Percentiles rank a stretch among this genome's conserved stretches.
Conservation (phyloP, 2,113 vertebrate species). For the Prionailurus bengalensis region DNA sequence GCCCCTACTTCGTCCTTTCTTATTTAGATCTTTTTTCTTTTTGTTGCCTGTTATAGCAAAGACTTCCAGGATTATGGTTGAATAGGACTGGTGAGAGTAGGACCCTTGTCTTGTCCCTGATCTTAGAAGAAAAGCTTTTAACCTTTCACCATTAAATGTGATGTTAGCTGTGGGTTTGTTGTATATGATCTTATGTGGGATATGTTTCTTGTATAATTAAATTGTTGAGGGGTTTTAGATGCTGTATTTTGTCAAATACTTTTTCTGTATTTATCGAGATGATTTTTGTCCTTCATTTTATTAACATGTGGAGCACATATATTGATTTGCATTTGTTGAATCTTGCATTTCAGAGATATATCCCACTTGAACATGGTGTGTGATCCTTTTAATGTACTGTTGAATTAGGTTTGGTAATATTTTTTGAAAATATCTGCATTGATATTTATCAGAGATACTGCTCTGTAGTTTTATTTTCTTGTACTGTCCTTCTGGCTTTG, state of each 20-base stretch:
- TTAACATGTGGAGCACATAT: neutral
- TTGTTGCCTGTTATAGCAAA: too few species aligned
- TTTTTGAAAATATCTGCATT: neutral
- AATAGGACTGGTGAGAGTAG: neutral
- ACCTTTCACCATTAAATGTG: neutral
- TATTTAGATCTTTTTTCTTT: too few species aligned
- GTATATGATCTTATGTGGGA: neutral
- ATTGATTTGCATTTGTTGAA: neutral
- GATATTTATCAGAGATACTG: neutral
- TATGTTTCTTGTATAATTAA: neutral
- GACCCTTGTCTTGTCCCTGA: neutral
- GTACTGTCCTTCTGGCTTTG: neutral
- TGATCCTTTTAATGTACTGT: neutral
- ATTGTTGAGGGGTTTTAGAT: neutral
- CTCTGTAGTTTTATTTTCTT: neutral
- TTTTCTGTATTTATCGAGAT: neutral
- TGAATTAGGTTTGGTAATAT: neutral
- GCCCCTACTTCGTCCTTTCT: too few species aligned
- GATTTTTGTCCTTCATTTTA: neutral
- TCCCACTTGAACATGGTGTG: neutral
- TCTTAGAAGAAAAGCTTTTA: neutral
- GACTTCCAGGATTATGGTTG: too few species aligned
- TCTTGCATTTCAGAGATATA: neutral
- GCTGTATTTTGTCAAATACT: neutral
- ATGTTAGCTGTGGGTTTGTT: neutral